phyloP scores from a whole-genome alignment of 92 coral and sea anemone genomes.

The Diadumene lineata region DNA sequence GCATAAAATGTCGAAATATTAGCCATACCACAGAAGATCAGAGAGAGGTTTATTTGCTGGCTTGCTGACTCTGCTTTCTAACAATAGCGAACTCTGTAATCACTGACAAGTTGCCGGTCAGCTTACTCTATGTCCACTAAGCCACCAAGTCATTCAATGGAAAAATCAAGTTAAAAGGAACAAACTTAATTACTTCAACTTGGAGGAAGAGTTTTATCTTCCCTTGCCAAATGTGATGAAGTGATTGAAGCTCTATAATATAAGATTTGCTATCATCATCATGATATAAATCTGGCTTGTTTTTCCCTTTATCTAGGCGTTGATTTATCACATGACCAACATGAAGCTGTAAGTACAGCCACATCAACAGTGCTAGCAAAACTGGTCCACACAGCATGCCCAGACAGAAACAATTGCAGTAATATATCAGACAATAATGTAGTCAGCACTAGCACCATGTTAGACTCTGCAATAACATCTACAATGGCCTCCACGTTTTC shows the following conservation, averaged over 20 bases:
- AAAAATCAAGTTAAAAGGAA: too few relatives aligned
- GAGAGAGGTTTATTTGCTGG: too few relatives aligned
- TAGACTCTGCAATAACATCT: slow-evolving; percentile 15
- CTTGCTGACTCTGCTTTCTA: too few relatives aligned
- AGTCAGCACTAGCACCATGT: slow-evolving; percentile 6
- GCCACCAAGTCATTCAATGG: too few relatives aligned
- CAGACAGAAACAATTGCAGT: slow-evolving; percentile 11
- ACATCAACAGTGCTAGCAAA: slow-evolving; percentile 72
- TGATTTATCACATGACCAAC: slow-evolving; percentile 18
- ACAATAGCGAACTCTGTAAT: too few relatives aligned
- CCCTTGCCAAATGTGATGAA: neutral
- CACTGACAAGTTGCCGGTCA: too few relatives aligned
- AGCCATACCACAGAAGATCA: too few relatives aligned
- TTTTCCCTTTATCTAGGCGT: neutral
- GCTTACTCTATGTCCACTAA: too few relatives aligned
- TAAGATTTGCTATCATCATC: neutral
- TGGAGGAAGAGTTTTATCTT: too few relatives aligned
- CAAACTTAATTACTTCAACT: too few relatives aligned
- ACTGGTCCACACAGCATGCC: slow-evolving; percentile 81
- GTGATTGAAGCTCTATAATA: too few relatives aligned
- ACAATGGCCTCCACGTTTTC: slow-evolving; percentile 12
- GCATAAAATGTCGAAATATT: too few relatives aligned
- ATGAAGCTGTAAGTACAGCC: slow-evolving; percentile 14
- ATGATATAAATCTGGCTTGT: neutral
- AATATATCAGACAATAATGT: neutral